These are phyloP conservation scores for Eupithecia exiguata DNA, from an alignment of 2,888 invertebrate species.

Conservation along the genomic window DNA sequence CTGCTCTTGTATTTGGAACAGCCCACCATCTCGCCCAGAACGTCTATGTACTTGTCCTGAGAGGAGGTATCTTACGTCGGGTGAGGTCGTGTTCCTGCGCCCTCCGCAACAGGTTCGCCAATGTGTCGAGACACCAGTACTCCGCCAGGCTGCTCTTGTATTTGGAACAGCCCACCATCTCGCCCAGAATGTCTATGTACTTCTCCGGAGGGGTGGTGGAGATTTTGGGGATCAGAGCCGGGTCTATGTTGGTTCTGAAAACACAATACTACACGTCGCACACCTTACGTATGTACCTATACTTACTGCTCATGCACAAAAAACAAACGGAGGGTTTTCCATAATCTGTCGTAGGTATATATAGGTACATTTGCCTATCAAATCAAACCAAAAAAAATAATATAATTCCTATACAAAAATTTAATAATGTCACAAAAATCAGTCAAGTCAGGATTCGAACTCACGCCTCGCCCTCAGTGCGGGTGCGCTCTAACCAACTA, in stretches of 20 bases:
- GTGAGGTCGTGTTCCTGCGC: constrained; percentile 68
- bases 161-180: constrained; percentile 66
- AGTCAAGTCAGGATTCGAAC: too few relatives aligned
- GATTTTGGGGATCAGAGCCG: constrained; percentile 67
- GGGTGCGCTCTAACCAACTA: too few relatives aligned
- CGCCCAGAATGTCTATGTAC: constrained; percentile 72
- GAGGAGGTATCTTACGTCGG: constrained; percentile 37
- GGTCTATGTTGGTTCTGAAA: constrained; percentile 60
- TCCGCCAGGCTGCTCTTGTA: constrained; percentile 74
- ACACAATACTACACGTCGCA: not conserved
- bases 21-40: constrained; percentile 68
- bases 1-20: constrained; percentile 69
- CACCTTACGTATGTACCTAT: too few relatives aligned
- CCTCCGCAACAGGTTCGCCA: constrained; percentile 73
- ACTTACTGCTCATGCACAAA: too few relatives aligned
- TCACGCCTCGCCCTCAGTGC: too few relatives aligned
- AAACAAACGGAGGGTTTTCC: too few relatives aligned
- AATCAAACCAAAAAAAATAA: too few relatives aligned
- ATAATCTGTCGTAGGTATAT: too few relatives aligned
- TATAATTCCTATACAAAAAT: too few relatives aligned
- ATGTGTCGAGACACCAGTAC: constrained; percentile 81
- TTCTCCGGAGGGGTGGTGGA: constrained; percentile 59
- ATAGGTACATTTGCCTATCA: too few relatives aligned
- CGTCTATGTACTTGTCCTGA: constrained; percentile 62
- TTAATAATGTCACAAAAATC: too few relatives aligned